Evolutionary conservation across 2,888 invertebrate species (phyloP).

Genomic region (Hecatera dysodea): DNA sequence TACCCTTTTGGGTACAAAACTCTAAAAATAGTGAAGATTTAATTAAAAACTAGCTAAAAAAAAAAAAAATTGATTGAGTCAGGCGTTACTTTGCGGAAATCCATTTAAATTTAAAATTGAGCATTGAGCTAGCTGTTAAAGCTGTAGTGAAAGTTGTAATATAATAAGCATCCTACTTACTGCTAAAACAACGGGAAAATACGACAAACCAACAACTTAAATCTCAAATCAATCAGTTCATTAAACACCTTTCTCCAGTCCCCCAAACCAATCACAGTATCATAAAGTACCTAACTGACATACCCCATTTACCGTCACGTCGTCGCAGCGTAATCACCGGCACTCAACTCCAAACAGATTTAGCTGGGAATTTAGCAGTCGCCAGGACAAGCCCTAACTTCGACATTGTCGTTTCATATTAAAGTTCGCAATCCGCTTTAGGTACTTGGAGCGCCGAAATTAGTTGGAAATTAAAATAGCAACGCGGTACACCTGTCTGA

Average conservation of each 20-base stretch:
- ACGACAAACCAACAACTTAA: not conserved
- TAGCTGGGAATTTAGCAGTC: constrained; percentile 63
- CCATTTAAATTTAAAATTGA: no score
- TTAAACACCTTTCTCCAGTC: constrained; percentile 27
- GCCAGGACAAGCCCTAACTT: constrained; percentile 72
- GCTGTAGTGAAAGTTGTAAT: no score
- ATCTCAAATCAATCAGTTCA: constrained; percentile 22
- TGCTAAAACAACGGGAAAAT: no score
- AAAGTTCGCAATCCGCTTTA: constrained; percentile 87
- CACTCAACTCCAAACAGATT: constrained; percentile 66
- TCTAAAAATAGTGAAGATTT: no score
- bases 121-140: no score
- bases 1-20: no score
- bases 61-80: no score
- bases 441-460: constrained; percentile 81
- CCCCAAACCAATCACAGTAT: constrained; percentile 42
- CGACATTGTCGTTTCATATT: constrained; percentile 74
- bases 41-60: no score
- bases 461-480: constrained; percentile 86
- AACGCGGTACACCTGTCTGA: constrained; percentile 83
- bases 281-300: constrained; percentile 59
- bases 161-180: no score
- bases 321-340: constrained; percentile 62
- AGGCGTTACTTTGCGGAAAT: no score
- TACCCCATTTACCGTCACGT: constrained; percentile 57